phyloP scores from a whole-genome alignment of 2,797 vertebrate species.

The Heteromormyrus szaboi region DNA sequence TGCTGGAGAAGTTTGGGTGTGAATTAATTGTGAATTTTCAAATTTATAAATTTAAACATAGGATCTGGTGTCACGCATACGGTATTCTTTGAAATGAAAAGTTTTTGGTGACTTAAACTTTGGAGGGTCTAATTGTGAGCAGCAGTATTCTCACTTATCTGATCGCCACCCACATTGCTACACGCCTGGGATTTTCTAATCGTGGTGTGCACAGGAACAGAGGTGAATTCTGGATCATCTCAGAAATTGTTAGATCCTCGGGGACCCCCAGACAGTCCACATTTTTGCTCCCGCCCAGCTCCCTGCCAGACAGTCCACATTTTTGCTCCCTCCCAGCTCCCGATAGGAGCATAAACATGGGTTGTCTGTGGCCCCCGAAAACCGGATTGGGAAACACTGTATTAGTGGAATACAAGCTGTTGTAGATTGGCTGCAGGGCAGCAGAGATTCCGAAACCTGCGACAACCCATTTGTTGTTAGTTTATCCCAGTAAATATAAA shows the following conservation, averaged over 20 bases:
- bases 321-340: neutral
- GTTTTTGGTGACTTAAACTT: slow-evolving; percentile 40
- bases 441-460: slow-evolving; percentile 8
- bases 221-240: slow-evolving; percentile 39
- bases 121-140: slow-evolving; percentile 35
- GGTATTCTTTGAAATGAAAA: slow-evolving; percentile 28
- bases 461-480: slow-evolving; percentile 36
- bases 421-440: slow-evolving; percentile 39
- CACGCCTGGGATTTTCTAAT: slow-evolving; percentile 50
- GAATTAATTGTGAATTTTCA: slow-evolving; percentile 54
- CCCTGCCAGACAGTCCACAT: neutral
- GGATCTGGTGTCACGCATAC: slow-evolving; percentile 47
- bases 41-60: slow-evolving; percentile 50
- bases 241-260: neutral
- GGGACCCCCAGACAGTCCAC: neutral
- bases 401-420: neutral
- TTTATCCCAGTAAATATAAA: slow-evolving; percentile 33
- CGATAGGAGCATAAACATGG: neutral
- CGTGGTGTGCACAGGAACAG: slow-evolving; percentile 47
- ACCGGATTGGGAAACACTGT: neutral
- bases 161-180: slow-evolving; percentile 40
- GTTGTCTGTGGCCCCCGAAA: neutral
- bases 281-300: neutral
- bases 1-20: slow-evolving; percentile 11
- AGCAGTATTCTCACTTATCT: slow-evolving; percentile 45